phyloP scores from a whole-genome alignment of 1,140 invertebrate species.

The Vanessa tameamea region DNA sequence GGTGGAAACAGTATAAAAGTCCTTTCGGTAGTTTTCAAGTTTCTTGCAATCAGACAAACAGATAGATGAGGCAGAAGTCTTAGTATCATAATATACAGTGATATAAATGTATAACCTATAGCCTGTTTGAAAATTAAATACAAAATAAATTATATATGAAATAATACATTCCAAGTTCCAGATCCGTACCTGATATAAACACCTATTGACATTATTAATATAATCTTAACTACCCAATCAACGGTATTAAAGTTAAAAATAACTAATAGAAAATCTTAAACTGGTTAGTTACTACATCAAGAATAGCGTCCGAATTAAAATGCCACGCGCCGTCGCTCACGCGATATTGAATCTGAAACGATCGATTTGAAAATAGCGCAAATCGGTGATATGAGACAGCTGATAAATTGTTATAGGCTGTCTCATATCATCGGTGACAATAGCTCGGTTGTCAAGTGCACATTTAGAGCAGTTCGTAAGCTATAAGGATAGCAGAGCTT shows the following conservation, averaged over 20 bases:
- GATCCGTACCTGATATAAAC: too few relatives aligned
- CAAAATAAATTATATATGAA: too few relatives aligned
- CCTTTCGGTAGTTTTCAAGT: too few relatives aligned
- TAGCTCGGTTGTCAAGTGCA: neutral
- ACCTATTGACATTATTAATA: neutral
- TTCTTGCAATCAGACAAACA: too few relatives aligned
- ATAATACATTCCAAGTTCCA: too few relatives aligned
- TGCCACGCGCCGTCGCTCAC: slow-evolving; percentile 14
- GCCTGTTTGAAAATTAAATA: too few relatives aligned
- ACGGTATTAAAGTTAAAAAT: neutral
- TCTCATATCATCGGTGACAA: too few relatives aligned
- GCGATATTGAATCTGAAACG: slow-evolving; percentile 17
- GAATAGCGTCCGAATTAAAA: slow-evolving; percentile 26
- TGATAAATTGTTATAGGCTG: neutral
- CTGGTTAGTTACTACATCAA: slow-evolving; percentile 2
- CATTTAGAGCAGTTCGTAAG: neutral
- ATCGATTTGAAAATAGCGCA: slow-evolving; percentile 16
- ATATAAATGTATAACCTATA: too few relatives aligned
- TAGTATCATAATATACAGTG: too few relatives aligned
- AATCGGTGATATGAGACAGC: neutral
- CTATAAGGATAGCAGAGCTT: too few relatives aligned
- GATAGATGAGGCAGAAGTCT: too few relatives aligned
- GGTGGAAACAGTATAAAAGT: too few relatives aligned
- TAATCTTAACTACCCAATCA: neutral
- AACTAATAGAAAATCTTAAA: neutral